Evolutionary conservation across 2,888 invertebrate species (phyloP), one percentile per base, ranked within the genome.

Genomic region (Campoplex nolae): DNA sequence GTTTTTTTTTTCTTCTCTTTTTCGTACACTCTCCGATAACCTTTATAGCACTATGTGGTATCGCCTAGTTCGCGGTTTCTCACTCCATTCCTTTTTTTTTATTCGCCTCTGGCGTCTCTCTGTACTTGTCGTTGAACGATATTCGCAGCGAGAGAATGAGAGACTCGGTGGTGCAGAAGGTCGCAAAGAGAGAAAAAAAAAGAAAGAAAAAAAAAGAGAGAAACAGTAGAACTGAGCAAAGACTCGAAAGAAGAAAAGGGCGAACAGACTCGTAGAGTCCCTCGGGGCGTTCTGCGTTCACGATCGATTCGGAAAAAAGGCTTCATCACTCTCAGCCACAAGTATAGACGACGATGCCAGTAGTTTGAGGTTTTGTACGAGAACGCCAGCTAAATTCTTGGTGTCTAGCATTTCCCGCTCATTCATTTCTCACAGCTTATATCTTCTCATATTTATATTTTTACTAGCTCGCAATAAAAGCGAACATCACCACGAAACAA

Each of bases 251-350:
- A 42, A 35, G 84, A 48, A 74, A 74, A 73, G 58, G 74, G 77
- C 65, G 80, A 42, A 62, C 32, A 67, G 74, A 62, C 71, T 74
- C 58, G 73, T 7, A n/a, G 71, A 67, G 74, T 82, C 88, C 87
- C 87, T 54, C 38, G 87, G 74, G 87, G 80, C 71, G 18, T 78
- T 78, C 70, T 65, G 74, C 75, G 71, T 77, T 80, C 83, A 48
- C 71, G 76, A 88, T 88, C 88, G 85, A 88, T 88, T 56, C 74
- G 68, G 56, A 75, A 74, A 82, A 85, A 79, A 79, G 67, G 71
- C 81, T 78, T 71, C 78, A 84, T 84, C 86, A 80, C 88, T 83
- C 86, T 80, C 79, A 67, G 79, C 71, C 71, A 58, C 74, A 56
- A 54, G 58, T 65, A 71, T 32, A 75, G 51, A 68, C 38, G 42